A percentile compares a stretch with the other conserved stretches of the same genome.
These are phyloP conservation scores for Paralinhomoeus sp. DNA, from an alignment of 2,888 invertebrate species.

Conservation along the genomic window DNA sequence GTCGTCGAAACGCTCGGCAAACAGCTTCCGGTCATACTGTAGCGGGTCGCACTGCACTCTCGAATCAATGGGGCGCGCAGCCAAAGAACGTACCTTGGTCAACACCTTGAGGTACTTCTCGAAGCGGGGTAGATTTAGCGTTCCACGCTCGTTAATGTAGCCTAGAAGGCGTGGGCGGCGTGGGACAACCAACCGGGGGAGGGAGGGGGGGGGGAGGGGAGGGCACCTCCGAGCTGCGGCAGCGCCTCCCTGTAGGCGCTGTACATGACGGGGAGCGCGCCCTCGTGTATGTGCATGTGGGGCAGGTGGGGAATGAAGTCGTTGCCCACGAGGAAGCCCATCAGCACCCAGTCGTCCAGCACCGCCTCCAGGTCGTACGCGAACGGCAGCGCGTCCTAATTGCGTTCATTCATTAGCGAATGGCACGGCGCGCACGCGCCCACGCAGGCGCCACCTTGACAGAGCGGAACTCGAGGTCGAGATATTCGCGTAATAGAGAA, in stretches of 20 bases:
- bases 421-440: neutral
- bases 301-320: conserved; percentile 93
- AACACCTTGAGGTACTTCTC: conserved; percentile 42
- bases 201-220: neutral
- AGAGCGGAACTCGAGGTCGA: conserved; percentile 60
- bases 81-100: neutral
- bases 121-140: conserved; percentile 54
- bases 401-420: neutral
- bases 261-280: conserved; percentile 59
- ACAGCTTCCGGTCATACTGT: conserved; percentile 14
- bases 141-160: conserved; percentile 73
- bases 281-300: conserved; percentile 70
- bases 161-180: conserved; percentile 34
- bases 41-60: too few relatives aligned
- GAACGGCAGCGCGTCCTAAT: conserved; percentile 38
- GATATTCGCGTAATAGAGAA: too few relatives aligned
- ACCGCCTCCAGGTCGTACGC: conserved; percentile 62
- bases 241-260: conserved; percentile 47
- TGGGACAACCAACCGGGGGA: conserved; percentile 1
- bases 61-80: neutral
- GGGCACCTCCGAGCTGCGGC: conserved; percentile 56
- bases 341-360: conserved; percentile 90
- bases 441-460: conserved; percentile 21
- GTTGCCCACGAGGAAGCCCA: too few relatives aligned
- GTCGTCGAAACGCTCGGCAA: conserved; percentile 34